These are phyloP conservation scores for Creontiades dilutus DNA, from an alignment of 2,888 invertebrate species.

Conservation along the genomic window DNA sequence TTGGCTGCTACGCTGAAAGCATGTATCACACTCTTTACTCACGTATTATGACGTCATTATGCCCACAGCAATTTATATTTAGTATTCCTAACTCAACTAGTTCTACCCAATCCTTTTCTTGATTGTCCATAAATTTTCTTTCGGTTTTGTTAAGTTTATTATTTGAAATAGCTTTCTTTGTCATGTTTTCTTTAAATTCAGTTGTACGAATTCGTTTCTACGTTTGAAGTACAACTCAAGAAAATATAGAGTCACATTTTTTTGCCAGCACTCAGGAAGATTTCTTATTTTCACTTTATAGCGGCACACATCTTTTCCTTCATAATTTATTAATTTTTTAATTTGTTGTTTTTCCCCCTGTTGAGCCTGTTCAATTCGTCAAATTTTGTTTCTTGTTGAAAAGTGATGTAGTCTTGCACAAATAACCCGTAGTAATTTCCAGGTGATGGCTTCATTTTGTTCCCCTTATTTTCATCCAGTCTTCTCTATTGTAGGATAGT, in stretches of 20 bases:
- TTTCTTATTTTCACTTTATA: constrained; percentile 41
- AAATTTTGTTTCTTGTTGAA: not conserved
- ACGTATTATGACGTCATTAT: constrained; percentile 12
- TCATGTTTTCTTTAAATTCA: constrained; percentile 8
- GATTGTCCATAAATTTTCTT: constrained; percentile 14
- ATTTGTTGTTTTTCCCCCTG: not conserved
- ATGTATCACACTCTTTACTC: constrained; percentile 45
- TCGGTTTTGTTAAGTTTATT: not conserved
- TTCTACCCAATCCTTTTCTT: constrained; percentile 8
- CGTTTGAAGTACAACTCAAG: not conserved
- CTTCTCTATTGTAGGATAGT: not conserved
- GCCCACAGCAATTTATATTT: constrained; percentile 21
- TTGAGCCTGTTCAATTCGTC: not conserved
- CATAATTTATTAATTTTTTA: not conserved
- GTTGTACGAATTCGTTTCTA: not conserved
- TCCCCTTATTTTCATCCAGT: not conserved
- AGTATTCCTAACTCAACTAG: constrained; percentile 8
- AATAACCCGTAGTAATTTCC: not conserved
- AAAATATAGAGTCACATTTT: constrained; percentile 69
- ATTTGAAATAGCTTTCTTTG: not conserved
- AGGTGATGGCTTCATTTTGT: constrained; percentile 11
- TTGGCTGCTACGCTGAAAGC: constrained; percentile 56
- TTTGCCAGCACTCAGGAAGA: constrained; percentile 62
- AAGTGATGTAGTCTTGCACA: constrained; percentile 30
- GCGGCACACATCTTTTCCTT: constrained; percentile 73